phyloP scores from a whole-genome alignment of 2,888 invertebrate genomes.

The Girardia tigrina region DNA sequence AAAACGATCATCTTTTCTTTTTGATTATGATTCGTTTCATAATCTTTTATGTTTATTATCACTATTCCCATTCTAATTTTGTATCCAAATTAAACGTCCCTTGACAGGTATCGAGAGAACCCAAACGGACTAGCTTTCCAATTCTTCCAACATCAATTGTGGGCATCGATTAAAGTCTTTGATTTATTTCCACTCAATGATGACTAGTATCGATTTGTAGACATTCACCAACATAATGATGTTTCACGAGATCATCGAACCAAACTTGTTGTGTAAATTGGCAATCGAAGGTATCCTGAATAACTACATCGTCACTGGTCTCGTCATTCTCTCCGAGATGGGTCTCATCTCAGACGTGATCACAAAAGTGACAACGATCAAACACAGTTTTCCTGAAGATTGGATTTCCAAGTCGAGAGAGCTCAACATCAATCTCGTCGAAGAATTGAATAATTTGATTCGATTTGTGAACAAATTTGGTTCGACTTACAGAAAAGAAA shows the following conservation, averaged over 20 bases:
- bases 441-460: neutral
- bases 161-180: neutral
- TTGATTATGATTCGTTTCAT: too few relatives aligned
- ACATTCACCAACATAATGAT: constrained; percentile 3
- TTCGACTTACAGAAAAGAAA: neutral
- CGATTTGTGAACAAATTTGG: neutral
- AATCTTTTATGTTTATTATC: too few relatives aligned
- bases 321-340: neutral
- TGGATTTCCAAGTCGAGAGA: neutral
- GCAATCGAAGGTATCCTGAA: neutral
- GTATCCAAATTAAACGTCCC: too few relatives aligned
- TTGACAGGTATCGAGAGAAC: neutral
- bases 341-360: neutral
- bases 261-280: neutral
- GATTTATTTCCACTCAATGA: neutral
- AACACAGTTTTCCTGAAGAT: neutral
- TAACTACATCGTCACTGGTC: constrained; percentile 1
- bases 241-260: constrained; percentile 14
- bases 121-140: neutral
- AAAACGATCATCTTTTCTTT: too few relatives aligned
- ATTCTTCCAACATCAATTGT: constrained; percentile 3
- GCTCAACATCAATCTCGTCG: neutral
- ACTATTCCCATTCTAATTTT: too few relatives aligned
- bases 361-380: neutral
- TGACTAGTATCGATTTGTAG: neutral